Evolutionary conservation across 2,113 vertebrate species (phyloP).

Genomic region (Takifugu flavidus): DNA sequence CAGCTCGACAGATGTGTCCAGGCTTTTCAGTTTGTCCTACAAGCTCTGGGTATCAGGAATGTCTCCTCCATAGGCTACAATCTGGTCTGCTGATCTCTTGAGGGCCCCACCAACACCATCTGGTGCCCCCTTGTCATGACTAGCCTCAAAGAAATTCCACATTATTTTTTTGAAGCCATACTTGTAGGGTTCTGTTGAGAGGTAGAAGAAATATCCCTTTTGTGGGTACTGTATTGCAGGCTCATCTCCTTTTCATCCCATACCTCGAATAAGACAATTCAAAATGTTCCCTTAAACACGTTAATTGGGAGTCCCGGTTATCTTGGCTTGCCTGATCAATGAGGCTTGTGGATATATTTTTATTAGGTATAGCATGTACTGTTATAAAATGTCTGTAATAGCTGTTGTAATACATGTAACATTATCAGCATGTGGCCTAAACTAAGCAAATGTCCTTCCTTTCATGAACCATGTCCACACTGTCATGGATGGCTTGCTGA

Average conservation of each 20-base stretch:
- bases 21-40: conserved; percentile 17
- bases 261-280: too few relatives aligned
- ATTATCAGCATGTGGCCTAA: too few relatives aligned
- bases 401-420: too few relatives aligned
- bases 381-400: too few relatives aligned
- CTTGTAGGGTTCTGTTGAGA: conserved; percentile 31
- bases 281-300: too few relatives aligned
- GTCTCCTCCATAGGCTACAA: conserved; percentile 18
- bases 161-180: conserved; percentile 30
- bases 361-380: too few relatives aligned
- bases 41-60: conserved; percentile 21
- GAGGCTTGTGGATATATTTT: too few relatives aligned
- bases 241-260: neutral
- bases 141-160: conserved; percentile 27
- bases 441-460: too few relatives aligned
- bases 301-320: too few relatives aligned
- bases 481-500: too few relatives aligned
- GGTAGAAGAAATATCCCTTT: conserved; percentile 19
- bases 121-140: conserved; percentile 10
- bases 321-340: too few relatives aligned
- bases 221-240: conserved; percentile 10
- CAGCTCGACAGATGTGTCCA: conserved; percentile 9
- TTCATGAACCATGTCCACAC: too few relatives aligned
- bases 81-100: conserved; percentile 12
- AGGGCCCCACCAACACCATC: conserved; percentile 8